Base-by-base conservation (phyloP, 2,797 vertebrate species). In the Sebastes elongatus region DNA sequence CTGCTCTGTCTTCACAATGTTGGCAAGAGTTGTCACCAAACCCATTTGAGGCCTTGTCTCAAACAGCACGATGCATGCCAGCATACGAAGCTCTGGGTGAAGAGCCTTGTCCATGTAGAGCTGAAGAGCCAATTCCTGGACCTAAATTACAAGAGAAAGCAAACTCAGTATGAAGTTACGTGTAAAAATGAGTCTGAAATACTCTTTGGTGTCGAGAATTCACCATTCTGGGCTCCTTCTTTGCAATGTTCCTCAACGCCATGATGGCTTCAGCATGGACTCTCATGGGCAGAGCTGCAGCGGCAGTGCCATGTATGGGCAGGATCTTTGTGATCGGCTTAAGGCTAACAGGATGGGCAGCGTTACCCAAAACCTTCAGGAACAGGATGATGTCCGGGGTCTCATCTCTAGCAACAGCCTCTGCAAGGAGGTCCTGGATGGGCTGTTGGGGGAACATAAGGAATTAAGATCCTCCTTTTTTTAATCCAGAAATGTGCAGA, bases 351-450 rank as follows among this genome's bases (percentile, higher is more conserved):
- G 79, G 93, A 71, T 96, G 95, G 18, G 93, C 96, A 74, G 96
- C 92, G 53, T 97, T 96, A 68, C 95, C 95, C 73, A 97, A 74
- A 81, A 91, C 91, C 81, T 97, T 97, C n/a, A 96, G 69, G n/a
- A 84, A 81, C 64, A 96, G 76, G 69, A 89, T 76, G 23, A 94
- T 94, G 28, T 96, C 90, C 18, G 85, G 62, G 10, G 83, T 77
- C 4, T 96, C 68, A n/a, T 28, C 52, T 38, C 76, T 90, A 20
- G 84, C 38, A 20, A 93, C 71, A 30, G 95, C 95, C 0, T 93
- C 87, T 27, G 78, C 30, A 33, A 94, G 89, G 33, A 86, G 80
- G 0, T 92, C 82, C 33, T 95, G 93, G 70, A 96, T 84, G 57
- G 94, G 95, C 96, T 97, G 83, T 80, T 71, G n/a, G 71, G 63